Conservation (phyloP, 2,113 vertebrate species). For the Talpa occidentalis region DNA sequence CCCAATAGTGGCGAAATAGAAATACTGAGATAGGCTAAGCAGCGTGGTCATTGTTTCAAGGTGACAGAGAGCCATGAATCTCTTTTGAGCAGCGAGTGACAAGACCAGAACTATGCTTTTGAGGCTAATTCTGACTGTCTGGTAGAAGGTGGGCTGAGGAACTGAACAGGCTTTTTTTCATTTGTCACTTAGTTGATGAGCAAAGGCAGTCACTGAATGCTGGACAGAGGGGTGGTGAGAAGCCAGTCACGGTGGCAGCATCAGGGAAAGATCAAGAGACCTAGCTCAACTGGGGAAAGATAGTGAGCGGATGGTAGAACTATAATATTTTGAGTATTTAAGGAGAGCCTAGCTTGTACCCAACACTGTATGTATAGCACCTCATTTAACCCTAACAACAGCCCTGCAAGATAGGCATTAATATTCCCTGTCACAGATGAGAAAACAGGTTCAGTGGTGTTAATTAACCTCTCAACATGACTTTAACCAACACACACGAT, state of each 20-base stretch:
- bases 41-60: not conserved
- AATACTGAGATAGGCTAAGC: not conserved
- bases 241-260: not conserved
- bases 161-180: not conserved
- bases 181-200: not conserved
- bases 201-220: not conserved
- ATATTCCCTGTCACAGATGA: not conserved
- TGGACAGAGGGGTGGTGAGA: not conserved
- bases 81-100: not conserved
- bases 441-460: not conserved
- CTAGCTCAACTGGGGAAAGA: not conserved
- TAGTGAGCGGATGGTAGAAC: not conserved
- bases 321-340: not conserved
- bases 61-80: not conserved
- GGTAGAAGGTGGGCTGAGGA: not conserved
- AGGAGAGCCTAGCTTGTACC: not conserved
- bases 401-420: not conserved
- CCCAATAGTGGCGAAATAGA: not conserved
- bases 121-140: not conserved
- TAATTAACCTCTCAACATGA: constrained; percentile 5
- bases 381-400: not conserved
- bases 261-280: not conserved
- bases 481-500: not conserved
- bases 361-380: not conserved
- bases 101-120: not conserved